Evolutionary conservation across 2,797 vertebrate species (phyloP), one percentile per base, ranked within the genome.

Genomic region (Pachyuromys duprasi): DNA sequence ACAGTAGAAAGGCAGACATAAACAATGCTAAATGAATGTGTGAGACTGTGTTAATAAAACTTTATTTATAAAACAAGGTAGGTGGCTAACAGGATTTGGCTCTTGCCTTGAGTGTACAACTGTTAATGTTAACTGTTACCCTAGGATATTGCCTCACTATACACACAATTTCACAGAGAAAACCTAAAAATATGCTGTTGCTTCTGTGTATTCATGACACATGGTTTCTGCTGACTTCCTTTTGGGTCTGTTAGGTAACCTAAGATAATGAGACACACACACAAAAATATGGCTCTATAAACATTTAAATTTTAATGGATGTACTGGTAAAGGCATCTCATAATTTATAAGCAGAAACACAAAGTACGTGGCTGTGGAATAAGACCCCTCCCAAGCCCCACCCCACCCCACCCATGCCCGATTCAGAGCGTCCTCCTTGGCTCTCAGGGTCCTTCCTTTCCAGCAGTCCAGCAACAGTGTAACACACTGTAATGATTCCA

Each of bases 371-470:
- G 20, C 88, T 75, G 80, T 75, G 42, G 36, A 87, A 13, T 75
- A 42, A 62, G 28, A 31, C 26, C 90, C 63, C 18, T 20, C 76
- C 31, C 76, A n/a, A 11, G 3, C 26, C 39, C 72, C 67, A 42
- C 55, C 11, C 20, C n/a, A 26, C 55, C 5, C 26, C 5, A 39
- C 74, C 22, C 3, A 39, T 31, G 22, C 20, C 65, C 24, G 12
- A 3, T 6, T 0, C 2, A 20, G 13, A 24, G 14, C n/a, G 55
- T 0, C 78, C 53, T 60, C n/a, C 63, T 8, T 49, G 57, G 75
- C 86, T 60, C 55, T 65, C 28, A 74, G 55, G 80, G 78, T 97
- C 89, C 89, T 96, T 96, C 96, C 97, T 97, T 98, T 97, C 97
- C 94, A 94, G 78, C 97, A n/a, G 95, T 97, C 97, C 95, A 95